Conservation (phyloP, 1,140 invertebrate genomes). For the Bilobella aurantiaca region DNA sequence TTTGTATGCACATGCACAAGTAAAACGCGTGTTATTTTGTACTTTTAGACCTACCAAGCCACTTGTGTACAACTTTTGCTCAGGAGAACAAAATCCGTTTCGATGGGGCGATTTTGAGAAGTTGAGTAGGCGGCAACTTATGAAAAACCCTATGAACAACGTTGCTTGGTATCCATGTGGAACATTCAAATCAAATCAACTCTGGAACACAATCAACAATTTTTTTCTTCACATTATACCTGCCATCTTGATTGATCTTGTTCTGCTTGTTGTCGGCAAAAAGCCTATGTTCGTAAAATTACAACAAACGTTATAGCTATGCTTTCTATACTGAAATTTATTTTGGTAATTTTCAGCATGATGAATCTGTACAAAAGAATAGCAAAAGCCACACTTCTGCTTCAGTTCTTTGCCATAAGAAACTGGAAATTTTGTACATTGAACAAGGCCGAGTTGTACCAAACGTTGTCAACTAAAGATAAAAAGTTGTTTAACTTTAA, state of each 20-base stretch:
- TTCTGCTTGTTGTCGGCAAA: slow-evolving; percentile 58
- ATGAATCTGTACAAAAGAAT: slow-evolving; percentile 68
- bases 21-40: background rate
- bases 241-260: slow-evolving; percentile 63
- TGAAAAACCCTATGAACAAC: slow-evolving; percentile 62
- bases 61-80: slow-evolving; percentile 78
- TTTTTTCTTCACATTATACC: slow-evolving; percentile 76
- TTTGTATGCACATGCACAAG: too few relatives aligned
- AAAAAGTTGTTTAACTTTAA: slow-evolving; percentile 55
- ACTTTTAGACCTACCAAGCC: slow-evolving; percentile 50
- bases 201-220: slow-evolving; percentile 62
- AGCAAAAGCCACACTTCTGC: slow-evolving; percentile 58
- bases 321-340: slow-evolving; percentile 5
- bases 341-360: slow-evolving; percentile 51
- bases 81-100: slow-evolving; percentile 77
- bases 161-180: slow-evolving; percentile 76
- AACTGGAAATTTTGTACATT: slow-evolving; percentile 71
- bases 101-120: slow-evolving; percentile 60
- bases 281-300: slow-evolving; percentile 81
- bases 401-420: slow-evolving; percentile 66
- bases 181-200: slow-evolving; percentile 59
- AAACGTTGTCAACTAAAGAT: slow-evolving; percentile 52
- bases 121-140: slow-evolving; percentile 54
- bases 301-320: slow-evolving; percentile 21
- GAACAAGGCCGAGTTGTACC: slow-evolving; percentile 55